phyloP scores from a whole-genome alignment of 2,113 vertebrate genomes.

The Pluvialis apricaria region DNA sequence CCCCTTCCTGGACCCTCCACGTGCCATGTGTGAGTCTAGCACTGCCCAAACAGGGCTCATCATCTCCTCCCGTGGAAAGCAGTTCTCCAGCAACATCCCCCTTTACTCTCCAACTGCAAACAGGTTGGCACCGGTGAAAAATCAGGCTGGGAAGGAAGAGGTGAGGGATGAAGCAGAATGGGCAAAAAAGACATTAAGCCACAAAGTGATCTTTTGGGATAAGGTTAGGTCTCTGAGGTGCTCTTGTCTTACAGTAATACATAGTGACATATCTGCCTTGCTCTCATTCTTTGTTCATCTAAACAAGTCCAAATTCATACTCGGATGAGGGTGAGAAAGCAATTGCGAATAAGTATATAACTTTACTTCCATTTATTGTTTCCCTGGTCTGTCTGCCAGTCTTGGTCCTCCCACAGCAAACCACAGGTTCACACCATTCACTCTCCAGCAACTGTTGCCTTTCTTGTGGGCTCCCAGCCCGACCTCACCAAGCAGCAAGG shows the following conservation, averaged over 20 bases:
- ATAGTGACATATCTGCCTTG: not conserved
- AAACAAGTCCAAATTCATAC: not conserved
- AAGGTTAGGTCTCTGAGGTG: not conserved
- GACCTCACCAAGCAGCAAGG: accelerated
- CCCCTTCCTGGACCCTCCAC: not conserved
- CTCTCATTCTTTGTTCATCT: not conserved
- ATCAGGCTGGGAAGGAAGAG: not conserved
- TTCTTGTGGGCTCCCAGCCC: not conserved
- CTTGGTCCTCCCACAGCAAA: not conserved
- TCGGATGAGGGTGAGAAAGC: not conserved
- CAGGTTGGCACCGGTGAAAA: not conserved
- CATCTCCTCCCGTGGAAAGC: not conserved
- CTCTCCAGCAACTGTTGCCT: not conserved
- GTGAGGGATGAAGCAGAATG: not conserved
- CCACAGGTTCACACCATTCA: not conserved
- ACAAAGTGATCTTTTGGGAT: not conserved
- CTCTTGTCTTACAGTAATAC: not conserved
- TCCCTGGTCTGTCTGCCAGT: not conserved
- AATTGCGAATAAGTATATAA: not conserved
- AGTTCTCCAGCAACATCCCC: not conserved
- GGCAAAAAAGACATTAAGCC: not conserved
- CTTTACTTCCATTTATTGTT: not conserved
- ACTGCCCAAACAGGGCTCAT: not conserved
- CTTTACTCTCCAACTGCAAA: not conserved
- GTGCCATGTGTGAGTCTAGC: accelerated